Evolutionary conservation across 2,797 vertebrate species (phyloP), one percentile per base, ranked within the genome.

Genomic region (Sebastes itinus): DNA sequence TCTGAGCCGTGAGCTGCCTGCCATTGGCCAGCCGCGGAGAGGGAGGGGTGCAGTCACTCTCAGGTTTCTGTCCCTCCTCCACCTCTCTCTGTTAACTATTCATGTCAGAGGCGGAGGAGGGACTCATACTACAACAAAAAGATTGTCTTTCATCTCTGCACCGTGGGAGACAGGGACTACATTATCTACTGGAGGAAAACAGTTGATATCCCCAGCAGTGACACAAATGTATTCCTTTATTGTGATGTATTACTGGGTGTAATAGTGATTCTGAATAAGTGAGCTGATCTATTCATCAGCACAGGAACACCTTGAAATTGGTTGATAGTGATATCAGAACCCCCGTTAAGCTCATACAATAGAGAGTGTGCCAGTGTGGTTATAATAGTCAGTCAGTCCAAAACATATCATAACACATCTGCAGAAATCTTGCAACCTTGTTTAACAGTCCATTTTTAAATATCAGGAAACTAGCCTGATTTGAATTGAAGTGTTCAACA

Each of bases 1-100:
- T 84, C 72, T 65, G 13, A 82, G 78, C 81, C 56, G 75, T 6
- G 42, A 72, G 66, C 77, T 1, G 82, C 65, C 46, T 91, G 82
- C 82, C 78, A 96, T 96, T 96, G 96, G 96, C 87, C 84, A 77
- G 71, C 68, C 0, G 42, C 55, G 72, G n/a, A 73, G 83, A 88
- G 86, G 94, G 94, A 89, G 92, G 92, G 83, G 89, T 87, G 91
- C 80, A 66, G 79, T 61, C 66, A 58, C 83, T 89, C 94, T 96
- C 94, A 88, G 89, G 91, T 96, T 95, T 95, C 94, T 89, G 72
- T 90, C 88, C 92, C 89, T 92, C 90, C 92, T 92, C 91, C 91
- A 60, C 71, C 81, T 87, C 85, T 72, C 87, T 72, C 87, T 83
- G 81, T 88, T 90, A 88, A 91, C 87, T 85, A 77, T 92, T 92